Evolutionary conservation across 2,113 vertebrate species (phyloP).

Genomic region (Cynocephalus volans): DNA sequence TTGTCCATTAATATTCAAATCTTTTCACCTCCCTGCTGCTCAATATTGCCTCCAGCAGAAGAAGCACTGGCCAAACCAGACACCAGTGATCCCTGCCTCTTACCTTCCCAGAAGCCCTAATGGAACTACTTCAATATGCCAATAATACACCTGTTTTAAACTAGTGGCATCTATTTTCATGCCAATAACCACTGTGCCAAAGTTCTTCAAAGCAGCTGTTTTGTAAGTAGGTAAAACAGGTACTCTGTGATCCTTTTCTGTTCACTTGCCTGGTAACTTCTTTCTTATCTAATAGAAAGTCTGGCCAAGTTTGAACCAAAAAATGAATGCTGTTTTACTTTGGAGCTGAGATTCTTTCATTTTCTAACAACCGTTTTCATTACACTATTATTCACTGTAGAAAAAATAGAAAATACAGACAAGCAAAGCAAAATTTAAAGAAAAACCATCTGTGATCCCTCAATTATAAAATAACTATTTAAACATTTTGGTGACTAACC

Average conservation of each 20-base stretch:
- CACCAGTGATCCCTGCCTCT: neutral
- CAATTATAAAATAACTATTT: slow-evolving; percentile 17
- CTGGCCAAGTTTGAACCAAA: neutral
- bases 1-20: no score
- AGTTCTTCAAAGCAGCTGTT: neutral
- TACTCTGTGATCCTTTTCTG: neutral
- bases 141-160: neutral
- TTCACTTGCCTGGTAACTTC: neutral
- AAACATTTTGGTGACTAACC: slow-evolving; percentile 31
- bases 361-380: slow-evolving; percentile 47
- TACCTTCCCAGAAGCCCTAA: neutral
- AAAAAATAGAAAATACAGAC: slow-evolving; percentile 1
- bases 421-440: neutral
- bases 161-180: neutral
- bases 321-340: neutral
- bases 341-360: neutral
- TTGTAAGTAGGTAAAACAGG: neutral
- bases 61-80: neutral
- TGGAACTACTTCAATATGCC: neutral
- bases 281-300: neutral
- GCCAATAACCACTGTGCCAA: neutral
- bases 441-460: neutral
- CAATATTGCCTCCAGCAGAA: neutral
- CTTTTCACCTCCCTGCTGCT: neutral
- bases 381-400: neutral